Percentiles rank a stretch among this genome's conserved stretches.
Evolutionary conservation across 2,888 invertebrate genomes (phyloP).

Genomic region (Hedya salicella): DNA sequence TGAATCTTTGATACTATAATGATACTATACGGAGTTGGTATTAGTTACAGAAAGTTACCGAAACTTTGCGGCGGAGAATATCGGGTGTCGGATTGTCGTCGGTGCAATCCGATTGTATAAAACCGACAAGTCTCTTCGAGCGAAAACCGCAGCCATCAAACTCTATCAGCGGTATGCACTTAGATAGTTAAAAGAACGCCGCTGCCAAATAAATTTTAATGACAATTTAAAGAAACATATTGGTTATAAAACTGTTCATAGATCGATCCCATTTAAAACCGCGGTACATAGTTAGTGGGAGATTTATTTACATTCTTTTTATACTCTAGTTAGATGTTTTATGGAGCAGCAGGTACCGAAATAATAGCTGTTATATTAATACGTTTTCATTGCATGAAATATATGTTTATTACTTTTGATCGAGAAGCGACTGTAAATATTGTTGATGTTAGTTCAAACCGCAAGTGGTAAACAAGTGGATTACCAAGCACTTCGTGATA

Average conservation of each 20-base stretch:
- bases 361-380: constrained; percentile 11
- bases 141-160: constrained; percentile 64
- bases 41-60: constrained; percentile 52
- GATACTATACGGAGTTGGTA: constrained; percentile 46
- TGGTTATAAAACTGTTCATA: constrained; percentile 22
- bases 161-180: not conserved
- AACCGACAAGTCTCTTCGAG: constrained; percentile 65
- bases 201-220: constrained; percentile 29
- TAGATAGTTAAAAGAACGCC: constrained; percentile 38
- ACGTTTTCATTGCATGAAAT: not conserved
- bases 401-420: constrained; percentile 9
- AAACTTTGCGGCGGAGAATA: constrained; percentile 57
- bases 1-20: constrained; percentile 54
- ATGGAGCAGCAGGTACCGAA: not conserved
- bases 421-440: constrained; percentile 30
- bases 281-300: constrained; percentile 24
- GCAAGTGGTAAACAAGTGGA: constrained; percentile 30
- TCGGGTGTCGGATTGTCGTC: constrained; percentile 61
- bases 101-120: constrained; percentile 60
- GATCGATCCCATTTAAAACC: constrained; percentile 30
- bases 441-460: constrained; percentile 18
- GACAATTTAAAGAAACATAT: constrained; percentile 19
- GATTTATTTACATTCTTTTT: constrained; percentile 20
- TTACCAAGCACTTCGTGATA: constrained; percentile 22
- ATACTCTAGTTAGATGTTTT: constrained; percentile 6